Evolutionary conservation across 2,113 vertebrate genomes (phyloP).

Genomic region (Daubentonia madagascariensis): DNA sequence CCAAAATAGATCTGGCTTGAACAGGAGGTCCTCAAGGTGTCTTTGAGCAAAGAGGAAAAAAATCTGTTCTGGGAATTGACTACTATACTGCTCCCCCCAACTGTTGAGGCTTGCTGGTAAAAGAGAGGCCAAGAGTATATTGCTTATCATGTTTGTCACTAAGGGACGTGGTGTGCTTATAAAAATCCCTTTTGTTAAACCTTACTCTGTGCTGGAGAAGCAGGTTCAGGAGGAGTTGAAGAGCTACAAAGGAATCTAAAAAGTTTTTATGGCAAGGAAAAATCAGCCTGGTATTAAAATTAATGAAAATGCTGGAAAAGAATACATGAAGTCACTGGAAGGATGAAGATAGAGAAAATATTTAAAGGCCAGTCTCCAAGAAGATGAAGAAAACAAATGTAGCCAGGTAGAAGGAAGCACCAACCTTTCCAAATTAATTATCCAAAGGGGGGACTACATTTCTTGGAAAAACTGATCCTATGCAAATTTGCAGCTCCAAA

Average conservation of each 20-base stretch:
- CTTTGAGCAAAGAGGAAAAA: conserved; percentile 65
- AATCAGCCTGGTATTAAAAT: conserved; percentile 60
- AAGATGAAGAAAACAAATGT: conserved; percentile 65
- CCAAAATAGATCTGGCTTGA: conserved; percentile 56
- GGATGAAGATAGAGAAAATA: conserved; percentile 43
- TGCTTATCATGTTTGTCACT: conserved; percentile 21
- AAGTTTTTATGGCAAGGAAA: conserved; percentile 62
- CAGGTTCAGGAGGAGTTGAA: conserved; percentile 26
- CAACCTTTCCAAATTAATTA: conserved; percentile 59
- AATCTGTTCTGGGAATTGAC: conserved; percentile 46
- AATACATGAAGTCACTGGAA: conserved; percentile 39
- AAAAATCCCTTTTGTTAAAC: conserved; percentile 39
- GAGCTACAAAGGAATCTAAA: conserved; percentile 53
- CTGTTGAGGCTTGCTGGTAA: conserved; percentile 10
- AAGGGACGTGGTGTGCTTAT: conserved; percentile 18
- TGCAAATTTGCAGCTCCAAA: conserved; percentile 47
- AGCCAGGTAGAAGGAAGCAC: conserved; percentile 56
- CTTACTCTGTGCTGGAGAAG: conserved; percentile 46
- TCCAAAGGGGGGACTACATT: conserved; percentile 43
- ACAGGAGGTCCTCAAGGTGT: conserved; percentile 51
- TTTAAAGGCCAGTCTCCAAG: conserved; percentile 50
- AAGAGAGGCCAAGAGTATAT: conserved; percentile 34
- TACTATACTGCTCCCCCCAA: neutral
- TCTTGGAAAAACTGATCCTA: conserved; percentile 64
- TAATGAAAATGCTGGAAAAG: conserved; percentile 61